phyloP scores from a whole-genome alignment of 2,888 invertebrate genomes.

The Phyto melanocephala region DNA sequence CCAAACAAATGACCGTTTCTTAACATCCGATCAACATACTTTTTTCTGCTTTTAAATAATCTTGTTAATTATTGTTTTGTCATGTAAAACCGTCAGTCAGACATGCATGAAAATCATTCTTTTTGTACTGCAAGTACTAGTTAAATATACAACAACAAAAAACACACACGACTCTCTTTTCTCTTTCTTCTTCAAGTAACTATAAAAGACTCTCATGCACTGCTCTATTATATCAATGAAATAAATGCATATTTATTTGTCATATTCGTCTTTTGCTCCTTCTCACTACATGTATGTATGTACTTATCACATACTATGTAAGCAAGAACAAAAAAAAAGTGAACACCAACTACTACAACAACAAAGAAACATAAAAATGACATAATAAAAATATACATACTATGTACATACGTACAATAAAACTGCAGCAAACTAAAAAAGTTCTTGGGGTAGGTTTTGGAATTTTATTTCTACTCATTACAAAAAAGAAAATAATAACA shows the following conservation, averaged over 20 bases:
- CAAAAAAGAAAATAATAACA: slow-evolving; percentile 40
- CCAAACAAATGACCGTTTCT: background rate
- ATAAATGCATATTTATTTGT: slow-evolving; percentile 51
- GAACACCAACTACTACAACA: slow-evolving; percentile 12
- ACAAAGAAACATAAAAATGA: slow-evolving; percentile 40
- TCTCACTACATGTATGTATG: background rate
- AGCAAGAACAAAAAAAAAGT: background rate
- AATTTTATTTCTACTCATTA: slow-evolving; percentile 51
- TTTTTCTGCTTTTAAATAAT: slow-evolving; percentile 7
- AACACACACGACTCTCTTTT: too few species aligned
- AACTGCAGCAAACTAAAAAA: slow-evolving; percentile 55
- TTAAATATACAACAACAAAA: too few species aligned
- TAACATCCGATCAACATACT: background rate
- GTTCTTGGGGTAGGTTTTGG: slow-evolving; percentile 65
- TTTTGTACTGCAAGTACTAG: background rate
- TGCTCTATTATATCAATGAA: slow-evolving; percentile 35
- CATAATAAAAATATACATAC: slow-evolving; percentile 20
- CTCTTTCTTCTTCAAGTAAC: too few species aligned
- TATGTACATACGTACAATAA: background rate
- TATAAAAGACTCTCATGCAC: background rate
- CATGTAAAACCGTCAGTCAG: slow-evolving; percentile 12
- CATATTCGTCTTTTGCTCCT: slow-evolving; percentile 27
- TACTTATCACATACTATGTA: slow-evolving; percentile 37
- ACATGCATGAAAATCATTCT: background rate
- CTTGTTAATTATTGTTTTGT: slow-evolving; percentile 45